Base-by-base conservation (phyloP, 2,888 invertebrate genomes). In the Eristalinus aeneus region DNA sequence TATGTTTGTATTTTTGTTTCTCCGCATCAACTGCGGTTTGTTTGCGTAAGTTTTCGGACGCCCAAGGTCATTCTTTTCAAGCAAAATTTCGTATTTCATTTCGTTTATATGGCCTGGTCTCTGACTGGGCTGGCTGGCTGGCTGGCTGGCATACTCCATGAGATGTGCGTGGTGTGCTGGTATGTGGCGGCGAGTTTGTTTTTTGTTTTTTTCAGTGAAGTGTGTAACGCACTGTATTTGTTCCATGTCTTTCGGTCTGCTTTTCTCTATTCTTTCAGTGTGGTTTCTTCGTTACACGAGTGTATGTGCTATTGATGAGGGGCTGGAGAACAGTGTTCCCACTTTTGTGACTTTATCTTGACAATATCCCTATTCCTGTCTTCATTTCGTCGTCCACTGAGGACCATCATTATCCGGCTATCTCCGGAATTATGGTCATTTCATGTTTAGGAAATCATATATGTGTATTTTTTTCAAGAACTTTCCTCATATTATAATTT, bases 11-110 rank as follows among this genome's bases (percentile, higher is more conserved):
- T 61, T 63, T 27, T 46, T 46, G 69, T 32, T 12, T 56, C 53
- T 53, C 11, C 22, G 6, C 73, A 80, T 69, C 80, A 16, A 76
- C n/a, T 72, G 80, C 53, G 72, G 76, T 73, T 73, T 72, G 74
- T 78, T 82, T 77, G 86, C 86, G 77, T 82, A 82, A 78, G 82
- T 77, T 86, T 77, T 82, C 81, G 81, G 77, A 81, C 64, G 69
- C 61, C 77, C 77, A 81, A 86, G 86, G 86, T 81, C 86, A 77
- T 82, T 86, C 77, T 82, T 82, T 86, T 82, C 16, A 76, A 65
- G 69, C 76, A 27, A 65, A 75, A 68, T 64, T 74, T 67, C 65
- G 46, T 46, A 46, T 85, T 85, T 68, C 54, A 54, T 12, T 71
- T 64, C 23, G 36, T 65, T 16, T 64, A 75, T 75, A 36, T 67